Evolutionary conservation across 92 coral and sea anemone genomes (phyloP).

Genomic region (Heteractis magnifica): DNA sequence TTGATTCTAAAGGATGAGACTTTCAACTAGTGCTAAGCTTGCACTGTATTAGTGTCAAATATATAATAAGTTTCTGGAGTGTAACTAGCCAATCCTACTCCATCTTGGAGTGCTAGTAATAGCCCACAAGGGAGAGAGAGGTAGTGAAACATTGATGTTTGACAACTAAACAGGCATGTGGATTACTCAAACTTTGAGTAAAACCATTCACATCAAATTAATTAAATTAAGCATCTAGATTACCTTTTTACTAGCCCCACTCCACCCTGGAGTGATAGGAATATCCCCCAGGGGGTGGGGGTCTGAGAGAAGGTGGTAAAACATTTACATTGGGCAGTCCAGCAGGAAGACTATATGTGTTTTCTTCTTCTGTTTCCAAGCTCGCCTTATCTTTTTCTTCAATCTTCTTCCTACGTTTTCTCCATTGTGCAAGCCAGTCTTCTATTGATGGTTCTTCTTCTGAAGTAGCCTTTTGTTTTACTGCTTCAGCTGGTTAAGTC

Average conservation of each 20-base stretch:
- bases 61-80: too few relatives aligned
- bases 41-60: too few relatives aligned
- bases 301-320: slow-evolving; percentile 87
- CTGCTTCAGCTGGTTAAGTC: slow-evolving; percentile 38
- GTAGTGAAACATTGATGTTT: too few relatives aligned
- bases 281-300: slow-evolving; percentile 93
- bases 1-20: too few relatives aligned
- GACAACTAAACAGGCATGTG: too few relatives aligned
- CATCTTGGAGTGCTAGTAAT: too few relatives aligned
- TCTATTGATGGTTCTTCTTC: slow-evolving; percentile 54
- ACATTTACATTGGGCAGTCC: slow-evolving; percentile 79
- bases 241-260: neutral
- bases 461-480: slow-evolving; percentile 10
- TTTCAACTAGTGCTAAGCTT: too few relatives aligned
- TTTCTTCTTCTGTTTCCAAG: slow-evolving; percentile 26
- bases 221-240: too few relatives aligned
- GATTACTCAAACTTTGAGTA: too few relatives aligned
- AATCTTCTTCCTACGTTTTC: slow-evolving; percentile 42
- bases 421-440: slow-evolving; percentile 83
- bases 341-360: slow-evolving; percentile 61
- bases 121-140: too few relatives aligned
- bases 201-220: too few relatives aligned
- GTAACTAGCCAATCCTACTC: too few relatives aligned
- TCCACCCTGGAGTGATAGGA: slow-evolving; percentile 66
- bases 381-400: slow-evolving; percentile 39